Conservation (phyloP, 2,888 invertebrate genomes). For the Anaspis maculata region DNA sequence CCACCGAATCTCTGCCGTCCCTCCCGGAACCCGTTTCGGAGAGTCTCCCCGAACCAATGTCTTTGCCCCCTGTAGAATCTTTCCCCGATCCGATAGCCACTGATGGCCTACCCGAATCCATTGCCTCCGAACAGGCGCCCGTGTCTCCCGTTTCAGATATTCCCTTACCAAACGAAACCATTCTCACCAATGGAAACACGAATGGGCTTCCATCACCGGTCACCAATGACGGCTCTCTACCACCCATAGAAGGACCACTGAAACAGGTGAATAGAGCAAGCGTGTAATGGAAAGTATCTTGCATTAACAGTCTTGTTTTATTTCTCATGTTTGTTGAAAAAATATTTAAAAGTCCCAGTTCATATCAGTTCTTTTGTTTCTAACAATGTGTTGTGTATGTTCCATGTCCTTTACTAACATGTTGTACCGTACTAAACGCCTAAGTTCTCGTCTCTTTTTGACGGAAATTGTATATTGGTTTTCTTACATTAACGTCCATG, state of each 20-base stretch:
- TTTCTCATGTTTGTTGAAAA: conserved; percentile 13
- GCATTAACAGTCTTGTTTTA: conserved; percentile 25
- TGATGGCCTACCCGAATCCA: conserved; percentile 18
- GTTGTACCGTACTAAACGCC: conserved; percentile 17
- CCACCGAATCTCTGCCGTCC: conserved; percentile 39
- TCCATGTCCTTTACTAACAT: conserved; percentile 20
- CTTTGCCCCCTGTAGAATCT: conserved; percentile 40
- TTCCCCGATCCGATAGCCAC: conserved; percentile 37
- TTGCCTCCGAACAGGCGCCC: conserved; percentile 18
- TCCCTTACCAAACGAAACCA: conserved; percentile 19
- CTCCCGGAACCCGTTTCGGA: conserved; percentile 37
- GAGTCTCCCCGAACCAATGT: conserved; percentile 39
- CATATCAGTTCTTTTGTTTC: conserved; percentile 16
- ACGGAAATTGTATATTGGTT: no score
- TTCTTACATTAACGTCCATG: no score
- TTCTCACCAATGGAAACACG: conserved; percentile 38
- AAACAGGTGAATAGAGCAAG: conserved; percentile 43
- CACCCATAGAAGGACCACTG: conserved; percentile 48
- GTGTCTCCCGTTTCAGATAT: conserved; percentile 18
- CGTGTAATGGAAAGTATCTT: conserved; percentile 24
- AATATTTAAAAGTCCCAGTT: not conserved
- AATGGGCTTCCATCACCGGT: conserved; percentile 39
- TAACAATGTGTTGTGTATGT: conserved; percentile 18
- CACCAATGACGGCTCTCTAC: conserved; percentile 43
- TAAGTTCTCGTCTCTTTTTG: no score